Evolutionary conservation across 1,140 invertebrate species (phyloP), one percentile per base, ranked within the genome.

Genomic region (Hyposmocoma kahamanoa): DNA sequence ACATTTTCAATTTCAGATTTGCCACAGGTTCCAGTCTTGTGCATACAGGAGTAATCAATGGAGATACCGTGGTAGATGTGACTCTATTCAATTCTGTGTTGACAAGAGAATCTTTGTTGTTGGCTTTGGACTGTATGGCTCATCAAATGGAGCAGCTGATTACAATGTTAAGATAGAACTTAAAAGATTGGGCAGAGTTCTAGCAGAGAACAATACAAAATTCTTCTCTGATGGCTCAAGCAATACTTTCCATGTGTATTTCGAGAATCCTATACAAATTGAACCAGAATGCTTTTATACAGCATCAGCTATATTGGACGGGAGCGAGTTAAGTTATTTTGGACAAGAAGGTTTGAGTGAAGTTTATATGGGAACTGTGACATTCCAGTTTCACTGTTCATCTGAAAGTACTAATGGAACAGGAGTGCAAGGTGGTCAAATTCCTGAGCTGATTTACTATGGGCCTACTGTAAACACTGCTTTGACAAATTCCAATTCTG

Each of bases 11-110:
- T 85, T 87, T 19, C 79, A 94, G 92, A 92, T 96, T 10, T 97
- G 96, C 69, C 96, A 97, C 76, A 89, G 97, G 75, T 98, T 98
- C 76, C 95, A 97, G 78, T 98, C 96, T 0, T 97, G 95, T 70
- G 97, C 97, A 2, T 98, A 98, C 77, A 90, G 97, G 59, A 96
- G 95, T 67, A 98, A 98, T 76, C 97, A 98, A 67, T 97, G 96
- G 96, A 90, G 96, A 24, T 97, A 97, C 72, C 88, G 96, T 66
- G 96, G 96, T 10, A 89, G 96, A 36, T 97, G 95, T 71, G 96
- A 97, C 68, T 95, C 94, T 22, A 97, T 97, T 67, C 96, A 97
- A 68, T 97, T 97, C 76, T 95, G 93, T 60, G 96, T 97, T 3
- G 96, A 97, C 76, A 93, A 93, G 53, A 89, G 96, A 56, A 96